Evolutionary conservation across 1,140 invertebrate species (phyloP).

Genomic region (fruit fly (Drosophila melanogaster)): Release_6_plus_ISO1_MT NT_037436.4:14336001-14336500

Average conservation of each 20-base stretch:
- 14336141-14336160: slow-evolving; percentile 13
- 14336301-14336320: slow-evolving; percentile 28
- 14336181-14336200: slow-evolving; percentile 17
- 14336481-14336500: slow-evolving; percentile 39
- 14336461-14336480: slow-evolving; percentile 56
- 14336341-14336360: slow-evolving; percentile 47
- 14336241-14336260: slow-evolving; percentile 77
- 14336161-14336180: slow-evolving; percentile 49
- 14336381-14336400: slow-evolving; percentile 66
- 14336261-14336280: slow-evolving; percentile 47
- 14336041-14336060: too few species aligned
- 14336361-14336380: slow-evolving; percentile 82
- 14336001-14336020: background rate
- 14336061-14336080: background rate
- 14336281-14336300: slow-evolving; percentile 41
- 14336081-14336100: background rate
- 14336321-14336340: slow-evolving; percentile 37
- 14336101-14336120: background rate
- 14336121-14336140: background rate
- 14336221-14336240: slow-evolving; percentile 36
- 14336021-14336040: too few species aligned
- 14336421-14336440: slow-evolving; percentile 61
- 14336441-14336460: slow-evolving; percentile 80
- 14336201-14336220: slow-evolving; percentile 42
- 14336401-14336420: slow-evolving; percentile 66